Conservation (phyloP, 2,797 vertebrate species). For the Galago senegalensis region DNA sequence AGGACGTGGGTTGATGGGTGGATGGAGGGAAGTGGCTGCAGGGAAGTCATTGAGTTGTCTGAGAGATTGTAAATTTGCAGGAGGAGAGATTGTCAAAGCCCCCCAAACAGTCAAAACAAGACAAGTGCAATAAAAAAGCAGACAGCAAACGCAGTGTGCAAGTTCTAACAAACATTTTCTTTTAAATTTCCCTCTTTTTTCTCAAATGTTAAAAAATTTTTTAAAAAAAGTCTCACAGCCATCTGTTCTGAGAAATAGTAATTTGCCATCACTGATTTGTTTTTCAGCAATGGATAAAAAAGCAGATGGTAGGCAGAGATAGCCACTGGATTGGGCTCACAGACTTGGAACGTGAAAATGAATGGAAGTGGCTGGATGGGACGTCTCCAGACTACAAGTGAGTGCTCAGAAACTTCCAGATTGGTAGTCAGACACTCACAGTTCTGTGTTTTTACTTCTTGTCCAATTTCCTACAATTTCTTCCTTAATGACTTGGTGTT, state of each 20-base stretch:
- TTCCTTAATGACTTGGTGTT: not conserved
- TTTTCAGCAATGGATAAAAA: conserved; percentile 95
- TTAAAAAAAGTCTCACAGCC: not conserved
- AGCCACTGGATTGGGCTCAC: conserved; percentile 98
- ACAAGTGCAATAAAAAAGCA: not conserved
- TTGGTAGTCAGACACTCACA: not conserved
- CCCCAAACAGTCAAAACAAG: not conserved
- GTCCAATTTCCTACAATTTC: not conserved
- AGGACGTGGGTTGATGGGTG: not conserved
- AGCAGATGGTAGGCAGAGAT: conserved; percentile 92
- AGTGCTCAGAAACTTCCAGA: conserved; percentile 79
- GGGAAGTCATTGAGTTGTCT: not conserved
- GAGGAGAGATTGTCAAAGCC: not conserved
- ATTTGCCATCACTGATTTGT: conserved; percentile 64
- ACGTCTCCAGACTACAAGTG: conserved; percentile 93
- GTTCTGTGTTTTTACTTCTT: not conserved
- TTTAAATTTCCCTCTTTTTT: not conserved
- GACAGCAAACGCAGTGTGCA: too few species aligned
- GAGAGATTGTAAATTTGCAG: not conserved
- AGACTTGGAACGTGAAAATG: conserved; percentile 92
- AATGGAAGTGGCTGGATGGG: conserved; percentile 97
- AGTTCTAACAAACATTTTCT: not conserved
- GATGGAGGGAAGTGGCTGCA: too few species aligned
- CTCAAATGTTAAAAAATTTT: not conserved
- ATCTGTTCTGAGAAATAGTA: conserved; percentile 40